Percentiles rank a stretch among this genome's conserved stretches.
These are phyloP conservation scores for Rhingia campestris DNA, from an alignment of 2,888 invertebrate genomes.

Conservation along the genomic window DNA sequence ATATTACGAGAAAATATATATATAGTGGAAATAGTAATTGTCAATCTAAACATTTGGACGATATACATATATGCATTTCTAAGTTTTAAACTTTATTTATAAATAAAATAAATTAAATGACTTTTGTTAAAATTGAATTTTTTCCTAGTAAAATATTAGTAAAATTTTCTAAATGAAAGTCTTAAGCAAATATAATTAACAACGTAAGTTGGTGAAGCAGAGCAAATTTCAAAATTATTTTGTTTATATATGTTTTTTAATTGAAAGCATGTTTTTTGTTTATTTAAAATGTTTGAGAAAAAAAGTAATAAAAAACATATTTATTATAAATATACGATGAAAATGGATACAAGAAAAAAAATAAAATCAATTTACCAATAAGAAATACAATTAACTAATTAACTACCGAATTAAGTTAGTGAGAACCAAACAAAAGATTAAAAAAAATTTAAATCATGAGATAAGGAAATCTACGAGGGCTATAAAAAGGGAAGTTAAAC, in stretches of 20 bases:
- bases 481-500: slow-evolving; percentile 45
- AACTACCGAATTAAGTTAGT: slow-evolving; percentile 68
- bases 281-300: slow-evolving; percentile 46
- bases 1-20: slow-evolving; percentile 57
- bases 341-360: slow-evolving; percentile 47
- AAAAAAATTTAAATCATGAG: slow-evolving; percentile 31
- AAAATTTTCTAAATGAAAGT: slow-evolving; percentile 53
- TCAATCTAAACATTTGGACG: slow-evolving; percentile 67
- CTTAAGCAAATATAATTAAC: slow-evolving; percentile 12
- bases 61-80: slow-evolving; percentile 50
- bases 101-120: slow-evolving; percentile 8
- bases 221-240: slow-evolving; percentile 30
- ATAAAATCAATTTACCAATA: slow-evolving; percentile 62
- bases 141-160: slow-evolving; percentile 69
- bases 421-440: slow-evolving; percentile 54
- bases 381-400: slow-evolving; percentile 60
- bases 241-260: slow-evolving; percentile 18
- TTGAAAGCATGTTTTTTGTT: slow-evolving; percentile 10
- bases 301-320: slow-evolving; percentile 48
- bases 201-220: slow-evolving; percentile 1
- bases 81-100: slow-evolving; percentile 57
- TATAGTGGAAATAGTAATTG: slow-evolving; percentile 74
- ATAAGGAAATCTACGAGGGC: slow-evolving; percentile 50
- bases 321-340: slow-evolving; percentile 55
- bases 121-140: slow-evolving; percentile 43